Evolutionary conservation across 2,888 invertebrate species (phyloP).

Genomic region (Stenodera caucasica): DNA sequence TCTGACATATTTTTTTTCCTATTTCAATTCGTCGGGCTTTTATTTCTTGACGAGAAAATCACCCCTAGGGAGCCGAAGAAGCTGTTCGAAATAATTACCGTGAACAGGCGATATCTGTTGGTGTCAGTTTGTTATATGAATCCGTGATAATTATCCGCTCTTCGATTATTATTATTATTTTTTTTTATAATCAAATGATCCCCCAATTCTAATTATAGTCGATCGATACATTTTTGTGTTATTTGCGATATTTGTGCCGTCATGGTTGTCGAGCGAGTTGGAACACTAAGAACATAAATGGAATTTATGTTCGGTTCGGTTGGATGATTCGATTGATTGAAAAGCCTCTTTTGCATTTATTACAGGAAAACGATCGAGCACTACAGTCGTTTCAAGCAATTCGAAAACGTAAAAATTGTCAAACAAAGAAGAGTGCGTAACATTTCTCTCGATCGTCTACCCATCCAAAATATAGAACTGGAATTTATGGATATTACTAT

Average conservation of each 20-base stretch:
- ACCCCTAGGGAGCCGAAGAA: neutral
- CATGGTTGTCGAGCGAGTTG: neutral
- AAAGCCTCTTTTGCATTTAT: neutral
- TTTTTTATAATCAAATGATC: no score
- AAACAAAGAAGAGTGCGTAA: neutral
- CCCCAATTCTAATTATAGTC: no score
- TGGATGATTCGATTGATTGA: neutral
- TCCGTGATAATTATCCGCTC: neutral
- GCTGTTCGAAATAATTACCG: neutral
- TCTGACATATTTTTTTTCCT: neutral
- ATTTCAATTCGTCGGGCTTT: neutral
- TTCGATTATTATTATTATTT: neutral
- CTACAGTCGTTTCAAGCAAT: neutral
- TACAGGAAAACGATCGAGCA: neutral
- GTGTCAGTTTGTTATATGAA: neutral
- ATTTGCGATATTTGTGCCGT: no score
- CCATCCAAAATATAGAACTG: no score
- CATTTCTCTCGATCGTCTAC: neutral
- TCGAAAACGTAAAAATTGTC: neutral
- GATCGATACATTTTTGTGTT: no score
- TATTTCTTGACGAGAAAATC: neutral
- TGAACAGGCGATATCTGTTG: constrained; percentile 5
- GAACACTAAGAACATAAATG: neutral
- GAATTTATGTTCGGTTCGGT: neutral
- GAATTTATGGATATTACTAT: no score